Evolutionary conservation across 64 coral and sea anemone species (phyloP), one percentile per base, ranked within the genome.

Genomic region (Dendronephthya gigantea): DNA sequence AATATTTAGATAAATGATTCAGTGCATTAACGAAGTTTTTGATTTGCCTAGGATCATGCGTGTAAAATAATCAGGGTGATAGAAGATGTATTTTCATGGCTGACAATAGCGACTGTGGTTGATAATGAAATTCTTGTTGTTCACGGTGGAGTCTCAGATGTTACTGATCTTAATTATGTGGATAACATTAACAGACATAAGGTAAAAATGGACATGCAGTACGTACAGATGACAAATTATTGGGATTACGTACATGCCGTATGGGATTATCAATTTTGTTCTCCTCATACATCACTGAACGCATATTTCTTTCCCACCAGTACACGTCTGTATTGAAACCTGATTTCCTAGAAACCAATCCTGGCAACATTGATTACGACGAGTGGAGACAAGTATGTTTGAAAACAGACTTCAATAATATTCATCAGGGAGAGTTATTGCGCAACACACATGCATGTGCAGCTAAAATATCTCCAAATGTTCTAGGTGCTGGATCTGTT

Each of bases 81-180:
- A 81, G 94, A 89, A 49, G 94, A 97, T 50, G 92, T 97, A 17
- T 97, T 97, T 93, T 87, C 91, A 17, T 97, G 94, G 94, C 88
- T 97, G n/a, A 91, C 94, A 23, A 36, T 97, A 37, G 94, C 91
- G 76, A 97, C 94, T 22, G 87, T 97, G 9, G 87, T 97, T n/a
- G 90, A 97, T 45, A 93, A 97, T 35, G 92, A 97, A 50, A 93
- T 97, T n/a, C 84, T 97, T 27, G 91, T 97, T 22, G 82, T 87
- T 9, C 94, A 97, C 82, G 94, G 94, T 27, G 94, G 94, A 68
- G 84, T 97, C 41, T 97, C 94, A 16, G 92, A 91, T 81, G 91
- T 97, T 28, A 97, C 94, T 38, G 94, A 97, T 82, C 82, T 97
- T 38, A 84, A 84, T 13, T 51, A 90, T 23, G 90, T 97, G 56